A percentile compares a stretch with the other conserved stretches of the same genome.
Evolutionary conservation across 2,797 vertebrate species (phyloP).

Genomic region (Gymnothorax javanicus): DNA sequence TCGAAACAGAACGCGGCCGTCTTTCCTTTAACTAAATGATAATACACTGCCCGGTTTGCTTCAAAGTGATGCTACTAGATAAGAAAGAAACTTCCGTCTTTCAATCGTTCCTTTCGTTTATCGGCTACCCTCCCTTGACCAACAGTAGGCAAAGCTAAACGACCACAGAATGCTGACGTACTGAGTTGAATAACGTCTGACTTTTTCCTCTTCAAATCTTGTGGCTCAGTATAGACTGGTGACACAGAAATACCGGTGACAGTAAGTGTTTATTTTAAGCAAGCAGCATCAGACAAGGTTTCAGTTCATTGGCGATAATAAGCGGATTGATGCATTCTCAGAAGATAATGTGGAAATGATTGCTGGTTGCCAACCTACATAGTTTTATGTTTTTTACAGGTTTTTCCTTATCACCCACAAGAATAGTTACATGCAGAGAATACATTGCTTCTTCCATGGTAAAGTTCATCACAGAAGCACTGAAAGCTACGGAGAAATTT

Average conservation of each 20-base stretch:
- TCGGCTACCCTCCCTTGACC: conserved; percentile 5
- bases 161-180: conserved; percentile 9
- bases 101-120: neutral
- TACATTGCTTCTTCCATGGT: no score
- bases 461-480: no score
- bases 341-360: no score
- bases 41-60: neutral
- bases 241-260: neutral
- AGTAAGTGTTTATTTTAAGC: neutral
- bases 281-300: no score
- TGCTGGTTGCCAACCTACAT: no score
- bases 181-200: neutral
- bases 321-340: no score
- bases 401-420: no score
- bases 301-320: no score
- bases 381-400: no score
- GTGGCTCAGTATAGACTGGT: neutral
- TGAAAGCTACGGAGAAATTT: no score
- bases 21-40: neutral
- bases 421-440: no score
- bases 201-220: neutral
- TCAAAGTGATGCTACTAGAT: neutral
- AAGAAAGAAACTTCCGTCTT: neutral
- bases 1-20: no score
- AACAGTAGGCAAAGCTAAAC: neutral